These are phyloP conservation scores for Endotricha flammealis DNA, from an alignment of 2,888 invertebrate genomes.

Conservation along the genomic window DNA sequence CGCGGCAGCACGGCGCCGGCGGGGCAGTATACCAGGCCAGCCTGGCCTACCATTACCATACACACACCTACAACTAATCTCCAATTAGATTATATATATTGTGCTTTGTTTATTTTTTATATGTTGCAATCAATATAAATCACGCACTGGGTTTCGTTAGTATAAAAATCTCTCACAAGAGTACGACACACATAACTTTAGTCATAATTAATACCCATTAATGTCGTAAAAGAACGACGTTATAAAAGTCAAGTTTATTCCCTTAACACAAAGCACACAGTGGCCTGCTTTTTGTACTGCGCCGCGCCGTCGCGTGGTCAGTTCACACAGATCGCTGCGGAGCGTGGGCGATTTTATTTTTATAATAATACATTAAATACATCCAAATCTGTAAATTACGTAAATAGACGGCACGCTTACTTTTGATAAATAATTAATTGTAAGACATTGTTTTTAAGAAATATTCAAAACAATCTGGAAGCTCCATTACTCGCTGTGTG, in stretches of 20 bases:
- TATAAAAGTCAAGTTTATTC: slow-evolving; percentile 1
- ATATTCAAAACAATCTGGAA: too few species aligned
- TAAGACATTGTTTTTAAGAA: too few species aligned
- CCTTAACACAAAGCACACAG: slow-evolving; percentile 14
- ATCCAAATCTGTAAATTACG: too few species aligned
- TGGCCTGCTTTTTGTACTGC: slow-evolving; percentile 13
- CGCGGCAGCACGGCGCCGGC: slow-evolving; percentile 20
- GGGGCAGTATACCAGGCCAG: neutral
- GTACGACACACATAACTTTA: slow-evolving; percentile 8
- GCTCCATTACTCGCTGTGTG: neutral
- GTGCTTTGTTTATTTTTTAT: slow-evolving; percentile 42
- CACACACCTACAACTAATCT: slow-evolving; percentile 29
- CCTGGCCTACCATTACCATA: slow-evolving; percentile 6
- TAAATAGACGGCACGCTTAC: too few species aligned
- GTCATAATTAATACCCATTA: slow-evolving; percentile 1
- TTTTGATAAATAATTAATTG: too few species aligned
- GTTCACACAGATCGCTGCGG: neutral
- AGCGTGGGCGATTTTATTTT: neutral
- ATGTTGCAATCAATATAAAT: slow-evolving; percentile 29
- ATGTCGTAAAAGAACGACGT: slow-evolving; percentile 10
- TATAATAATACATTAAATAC: too few species aligned
- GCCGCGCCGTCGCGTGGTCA: slow-evolving; percentile 10
- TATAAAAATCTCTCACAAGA: slow-evolving; percentile 5
- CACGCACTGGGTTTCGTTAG: slow-evolving; percentile 13
- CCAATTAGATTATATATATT: slow-evolving; percentile 35